Evolutionary conservation across 2,113 vertebrate genomes (phyloP).

Genomic region (Vicugna pacos): DNA sequence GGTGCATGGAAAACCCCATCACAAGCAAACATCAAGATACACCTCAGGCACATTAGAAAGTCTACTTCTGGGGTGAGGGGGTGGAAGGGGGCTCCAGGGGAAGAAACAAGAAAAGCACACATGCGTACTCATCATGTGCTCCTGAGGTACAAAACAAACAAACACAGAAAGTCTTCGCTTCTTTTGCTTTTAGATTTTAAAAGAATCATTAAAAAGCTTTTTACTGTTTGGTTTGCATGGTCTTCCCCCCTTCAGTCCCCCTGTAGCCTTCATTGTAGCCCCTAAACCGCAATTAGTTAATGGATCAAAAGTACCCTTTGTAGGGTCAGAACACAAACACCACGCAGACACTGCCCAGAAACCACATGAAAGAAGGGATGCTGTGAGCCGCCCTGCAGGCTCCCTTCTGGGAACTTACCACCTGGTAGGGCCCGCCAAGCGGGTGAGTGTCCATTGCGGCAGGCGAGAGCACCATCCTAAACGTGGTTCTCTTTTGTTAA

Average conservation of each 20-base stretch:
- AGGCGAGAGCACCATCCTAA: background rate
- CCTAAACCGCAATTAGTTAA: conserved; percentile 31
- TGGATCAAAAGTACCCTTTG: conserved; percentile 45
- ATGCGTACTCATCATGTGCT: background rate
- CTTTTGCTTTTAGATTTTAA: background rate
- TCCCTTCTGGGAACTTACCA: background rate
- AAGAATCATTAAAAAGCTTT: background rate
- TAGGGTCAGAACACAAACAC: conserved; percentile 10
- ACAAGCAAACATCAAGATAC: background rate
- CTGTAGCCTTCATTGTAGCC: background rate
- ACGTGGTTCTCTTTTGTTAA: background rate
- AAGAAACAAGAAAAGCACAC: background rate
- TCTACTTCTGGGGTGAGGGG: background rate
- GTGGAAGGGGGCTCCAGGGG: background rate
- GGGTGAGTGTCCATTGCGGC: background rate
- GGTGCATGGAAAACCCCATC: background rate
- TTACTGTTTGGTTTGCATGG: background rate
- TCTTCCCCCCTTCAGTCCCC: background rate
- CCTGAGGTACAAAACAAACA: background rate
- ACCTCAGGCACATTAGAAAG: background rate
- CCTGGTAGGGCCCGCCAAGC: background rate
- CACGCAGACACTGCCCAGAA: background rate
- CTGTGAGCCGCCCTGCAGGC: background rate
- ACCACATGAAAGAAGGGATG: background rate
- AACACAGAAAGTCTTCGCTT: background rate